Conservation (phyloP, 2,888 invertebrate genomes). For the Acheta domesticus region DNA sequence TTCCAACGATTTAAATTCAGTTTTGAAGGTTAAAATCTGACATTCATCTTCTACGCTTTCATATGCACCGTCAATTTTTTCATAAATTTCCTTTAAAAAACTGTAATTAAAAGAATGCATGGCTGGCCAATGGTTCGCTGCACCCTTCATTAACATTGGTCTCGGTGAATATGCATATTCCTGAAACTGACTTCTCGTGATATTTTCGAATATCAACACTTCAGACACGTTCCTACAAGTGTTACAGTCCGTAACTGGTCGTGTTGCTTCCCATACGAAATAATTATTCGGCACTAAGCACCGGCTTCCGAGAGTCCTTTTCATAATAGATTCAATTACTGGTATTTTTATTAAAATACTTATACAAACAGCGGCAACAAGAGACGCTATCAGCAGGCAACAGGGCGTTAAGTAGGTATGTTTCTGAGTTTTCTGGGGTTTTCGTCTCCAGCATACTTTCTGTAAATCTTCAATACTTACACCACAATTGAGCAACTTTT, state of each 20-base stretch:
- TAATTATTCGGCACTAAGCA: constrained; percentile 82
- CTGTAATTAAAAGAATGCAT: constrained; percentile 61
- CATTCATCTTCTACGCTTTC: constrained; percentile 75
- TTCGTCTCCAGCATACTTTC: constrained; percentile 32
- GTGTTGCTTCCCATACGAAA: constrained; percentile 80
- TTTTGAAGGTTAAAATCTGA: constrained; percentile 82
- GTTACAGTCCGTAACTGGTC: constrained; percentile 76
- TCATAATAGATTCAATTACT: constrained; percentile 41
- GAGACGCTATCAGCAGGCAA: constrained; percentile 24
- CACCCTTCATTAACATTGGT: constrained; percentile 76
- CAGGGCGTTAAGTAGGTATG: constrained; percentile 19
- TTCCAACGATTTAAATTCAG: constrained; percentile 68
- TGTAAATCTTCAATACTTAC: constrained; percentile 34
- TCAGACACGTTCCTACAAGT: constrained; percentile 68
- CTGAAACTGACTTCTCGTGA: constrained; percentile 65
- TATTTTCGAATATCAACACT: constrained; percentile 65
- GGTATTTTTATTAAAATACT: constrained; percentile 41
- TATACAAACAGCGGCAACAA: constrained; percentile 39
- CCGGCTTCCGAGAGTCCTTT: constrained; percentile 51
- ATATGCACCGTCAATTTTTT: constrained; percentile 62
- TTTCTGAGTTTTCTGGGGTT: constrained; percentile 21
- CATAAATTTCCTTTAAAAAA: constrained; percentile 66
- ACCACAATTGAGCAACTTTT: constrained; percentile 35
- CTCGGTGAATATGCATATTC: constrained; percentile 72
- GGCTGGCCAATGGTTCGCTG: constrained; percentile 74